Conservation (phyloP, 2,888 invertebrate genomes). For the Heliconius cydno region DNA sequence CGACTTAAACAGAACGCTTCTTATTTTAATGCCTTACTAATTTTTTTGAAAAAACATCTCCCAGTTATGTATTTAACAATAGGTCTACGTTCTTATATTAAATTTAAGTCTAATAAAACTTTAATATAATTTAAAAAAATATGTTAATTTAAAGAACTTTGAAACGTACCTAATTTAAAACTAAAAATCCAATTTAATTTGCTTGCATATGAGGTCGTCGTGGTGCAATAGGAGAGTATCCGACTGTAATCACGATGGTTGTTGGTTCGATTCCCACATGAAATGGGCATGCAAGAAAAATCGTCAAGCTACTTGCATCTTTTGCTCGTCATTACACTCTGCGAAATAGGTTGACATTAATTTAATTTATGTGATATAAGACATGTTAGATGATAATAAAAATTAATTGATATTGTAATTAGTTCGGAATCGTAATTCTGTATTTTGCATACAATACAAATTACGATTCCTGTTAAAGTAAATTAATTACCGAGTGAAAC, state of each 20-base stretch:
- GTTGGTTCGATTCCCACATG: background rate
- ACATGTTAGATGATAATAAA: background rate
- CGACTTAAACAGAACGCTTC: too few relatives aligned
- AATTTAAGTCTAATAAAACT: too few relatives aligned
- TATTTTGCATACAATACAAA: background rate
- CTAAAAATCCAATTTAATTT: too few relatives aligned
- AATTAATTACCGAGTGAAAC: background rate
- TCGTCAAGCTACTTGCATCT: background rate
- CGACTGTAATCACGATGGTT: background rate
- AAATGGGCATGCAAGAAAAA: background rate
- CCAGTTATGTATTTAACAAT: too few relatives aligned
- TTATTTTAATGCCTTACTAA: too few relatives aligned
- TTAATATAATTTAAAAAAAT: too few relatives aligned
- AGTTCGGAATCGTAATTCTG: too few relatives aligned
- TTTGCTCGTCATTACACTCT: background rate
- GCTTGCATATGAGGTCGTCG: too few relatives aligned
- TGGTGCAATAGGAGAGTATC: background rate
- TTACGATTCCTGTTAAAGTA: background rate
- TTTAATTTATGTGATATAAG: background rate
- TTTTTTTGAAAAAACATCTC: too few relatives aligned
- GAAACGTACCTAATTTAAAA: too few relatives aligned
- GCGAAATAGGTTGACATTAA: background rate
- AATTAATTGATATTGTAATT: background rate
- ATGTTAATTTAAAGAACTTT: too few relatives aligned
- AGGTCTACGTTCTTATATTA: too few relatives aligned